phyloP scores from a whole-genome alignment of 2,113 vertebrate genomes.

The Lasiurus borealis region DNA sequence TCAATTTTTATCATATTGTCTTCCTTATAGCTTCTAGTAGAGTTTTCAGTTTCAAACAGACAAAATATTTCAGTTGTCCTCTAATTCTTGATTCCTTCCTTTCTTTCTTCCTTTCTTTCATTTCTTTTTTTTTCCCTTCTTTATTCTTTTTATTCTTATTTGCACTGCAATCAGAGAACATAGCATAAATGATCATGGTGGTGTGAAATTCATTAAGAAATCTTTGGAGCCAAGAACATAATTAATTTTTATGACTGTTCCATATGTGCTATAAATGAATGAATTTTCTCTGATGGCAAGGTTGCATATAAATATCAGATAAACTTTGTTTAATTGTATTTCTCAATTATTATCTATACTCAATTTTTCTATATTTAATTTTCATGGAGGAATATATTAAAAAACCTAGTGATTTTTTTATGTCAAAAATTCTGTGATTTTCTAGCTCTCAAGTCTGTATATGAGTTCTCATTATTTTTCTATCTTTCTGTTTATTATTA shows the following conservation, averaged over 20 bases:
- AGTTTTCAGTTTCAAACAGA: background rate
- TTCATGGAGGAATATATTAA: slow-evolving; percentile 32
- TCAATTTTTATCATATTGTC: background rate
- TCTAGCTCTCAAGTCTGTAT: background rate
- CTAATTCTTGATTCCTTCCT: background rate
- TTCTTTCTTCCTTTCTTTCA: background rate
- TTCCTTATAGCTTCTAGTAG: background rate
- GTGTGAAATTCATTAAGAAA: background rate
- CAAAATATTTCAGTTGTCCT: background rate
- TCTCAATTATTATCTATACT: slow-evolving; percentile 7
- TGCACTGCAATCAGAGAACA: background rate
- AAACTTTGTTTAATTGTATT: background rate
- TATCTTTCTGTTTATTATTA: background rate
- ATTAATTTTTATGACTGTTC: slow-evolving; percentile 20
- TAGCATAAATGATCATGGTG: background rate
- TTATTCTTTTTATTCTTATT: background rate
- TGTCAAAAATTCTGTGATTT: background rate
- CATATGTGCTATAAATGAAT: background rate
- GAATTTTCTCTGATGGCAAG: background rate
- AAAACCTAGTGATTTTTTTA: background rate
- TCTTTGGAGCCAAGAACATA: background rate
- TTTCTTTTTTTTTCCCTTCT: background rate
- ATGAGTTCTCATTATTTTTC: background rate
- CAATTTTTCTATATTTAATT: slow-evolving; percentile 56
- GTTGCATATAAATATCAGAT: slow-evolving; percentile 1